Percentiles rank a stretch among this genome's conserved stretches.
phyloP scores from a whole-genome alignment of 2,888 invertebrate species.

The Chrysolina americana region DNA sequence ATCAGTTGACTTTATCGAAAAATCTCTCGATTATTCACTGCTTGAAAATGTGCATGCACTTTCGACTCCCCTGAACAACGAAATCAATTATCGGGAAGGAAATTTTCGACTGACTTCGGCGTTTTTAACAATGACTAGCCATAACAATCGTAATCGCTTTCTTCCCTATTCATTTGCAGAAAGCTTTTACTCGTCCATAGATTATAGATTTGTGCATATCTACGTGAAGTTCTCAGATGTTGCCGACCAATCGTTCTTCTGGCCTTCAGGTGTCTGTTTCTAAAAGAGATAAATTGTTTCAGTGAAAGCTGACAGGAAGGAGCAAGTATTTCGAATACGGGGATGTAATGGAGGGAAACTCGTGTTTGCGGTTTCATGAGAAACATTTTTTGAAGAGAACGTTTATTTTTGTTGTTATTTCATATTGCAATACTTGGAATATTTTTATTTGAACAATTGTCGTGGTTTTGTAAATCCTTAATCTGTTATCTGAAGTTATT shows the following conservation, averaged over 20 bases:
- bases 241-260: conserved; percentile 35
- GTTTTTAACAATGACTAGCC: conserved; percentile 18
- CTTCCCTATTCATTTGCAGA: conserved; percentile 29
- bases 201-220: conserved; percentile 28
- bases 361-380: no score
- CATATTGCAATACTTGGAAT: no score
- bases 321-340: conserved; percentile 27
- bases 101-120: conserved; percentile 25
- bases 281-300: conserved; percentile 38
- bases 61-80: neutral
- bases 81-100: conserved; percentile 16
- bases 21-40: neutral
- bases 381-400: no score
- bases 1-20: neutral
- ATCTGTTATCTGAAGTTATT: no score
- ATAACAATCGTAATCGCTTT: conserved; percentile 25
- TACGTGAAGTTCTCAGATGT: conserved; percentile 32
- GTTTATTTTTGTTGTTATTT: no score
- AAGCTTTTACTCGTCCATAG: conserved; percentile 39
- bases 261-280: conserved; percentile 37
- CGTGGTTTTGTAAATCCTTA: no score
- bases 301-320: conserved; percentile 31
- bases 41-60: neutral
- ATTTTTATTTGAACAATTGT: no score
- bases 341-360: neutral